Base-by-base conservation (phyloP, 2,797 vertebrate species). In the Oreochromis mossambicus region DNA sequence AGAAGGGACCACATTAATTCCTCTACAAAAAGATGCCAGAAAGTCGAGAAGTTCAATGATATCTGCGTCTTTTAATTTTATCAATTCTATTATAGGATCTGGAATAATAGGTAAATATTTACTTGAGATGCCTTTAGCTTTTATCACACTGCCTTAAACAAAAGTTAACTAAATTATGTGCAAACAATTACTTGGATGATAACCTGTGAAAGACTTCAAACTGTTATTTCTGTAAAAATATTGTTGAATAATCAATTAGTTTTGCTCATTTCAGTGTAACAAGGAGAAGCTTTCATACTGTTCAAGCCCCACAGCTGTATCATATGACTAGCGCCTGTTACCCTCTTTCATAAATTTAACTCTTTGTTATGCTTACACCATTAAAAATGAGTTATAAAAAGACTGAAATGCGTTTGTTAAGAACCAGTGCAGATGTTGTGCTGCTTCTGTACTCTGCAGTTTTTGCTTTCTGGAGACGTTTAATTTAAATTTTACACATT, bases 21-120 rank as follows among this genome's bases (percentile, higher is more conserved):
- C 85, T 63, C 81, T 95, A 4, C 58, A 63, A 66, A 92, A 93
- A 76, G 58, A 76, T 15, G 32, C 43, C 1, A 76, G 41, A 56
- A 85, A 88, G 90, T 84, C 86, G 29, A 96, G 89, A 54, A 90
- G 95, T 81, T 95, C 95, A 78, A 90, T 95, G 51, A 95, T 95
- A 43, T 96, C 96, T 77, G 98, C 98, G 15, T 96, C 96, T 48
- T 98, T 98, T 94, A 99, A 99, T 92, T 96, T 99, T 82, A 97
- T 98, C 89, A 99, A 99, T 92, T 99, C 98, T 70, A 99, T 99
- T 61, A 97, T 98, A 89, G 98, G 98, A 95, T 98, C 98, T 29
- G 97, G 98, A 66, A 93, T 98, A 85, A 98, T 99, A 95, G 98
- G 98, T 98, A 80, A 89, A 79, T 50, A 46, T 10, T 77, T 13